Evolutionary conservation across 2,797 vertebrate species (phyloP), one percentile per base, ranked within the genome.

Genomic region (Pseudochaenichthys georgianus): DNA sequence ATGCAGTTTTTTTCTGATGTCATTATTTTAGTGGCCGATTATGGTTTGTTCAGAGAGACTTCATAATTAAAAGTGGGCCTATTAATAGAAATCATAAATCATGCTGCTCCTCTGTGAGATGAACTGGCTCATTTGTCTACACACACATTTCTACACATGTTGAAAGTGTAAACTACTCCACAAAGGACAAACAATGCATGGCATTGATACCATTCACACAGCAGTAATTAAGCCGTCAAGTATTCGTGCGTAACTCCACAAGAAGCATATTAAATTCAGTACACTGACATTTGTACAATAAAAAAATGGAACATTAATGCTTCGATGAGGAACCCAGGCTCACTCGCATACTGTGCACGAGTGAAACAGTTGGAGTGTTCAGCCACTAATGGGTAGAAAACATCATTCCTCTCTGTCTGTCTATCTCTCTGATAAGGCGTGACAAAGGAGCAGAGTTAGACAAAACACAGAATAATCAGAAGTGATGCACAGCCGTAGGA

Each of bases 361-460:
- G 52, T 21, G 60, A 43, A 45, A 68, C 13, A 13, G 71, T 38
- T 51, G 34, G 12, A 55, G 45, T 16, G 54, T 42, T 63, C 73
- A 61, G 9, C 34, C 68, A 50, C 12, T 31, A 2, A 64, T 34
- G 21, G 23, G 57, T 17, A 42, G 43, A 64, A 46, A 43, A 64
- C 46, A 73, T 38, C 34, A 2, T 21, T 50, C 34, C 15, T 66
- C 59, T 50, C 52, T 38, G 3, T 64, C 55, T 63, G 64, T 58
- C 19, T 46, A 0, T n/a, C 31, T 72, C 15, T 70, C 23, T 43
- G 70, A 64, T 75, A 75, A 80, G 45, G 16, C 34, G 21, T 41
- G 55, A 73, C 19, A 69, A 58, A 72, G 31, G 10, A 38, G 34
- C 34, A 59, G 64, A 55, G 52, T 51, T 69, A 78, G 70, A 15